These are phyloP conservation scores for Palythoa grandis DNA, from an alignment of 92 coral and sea anemone species.

Conservation along the genomic window DNA sequence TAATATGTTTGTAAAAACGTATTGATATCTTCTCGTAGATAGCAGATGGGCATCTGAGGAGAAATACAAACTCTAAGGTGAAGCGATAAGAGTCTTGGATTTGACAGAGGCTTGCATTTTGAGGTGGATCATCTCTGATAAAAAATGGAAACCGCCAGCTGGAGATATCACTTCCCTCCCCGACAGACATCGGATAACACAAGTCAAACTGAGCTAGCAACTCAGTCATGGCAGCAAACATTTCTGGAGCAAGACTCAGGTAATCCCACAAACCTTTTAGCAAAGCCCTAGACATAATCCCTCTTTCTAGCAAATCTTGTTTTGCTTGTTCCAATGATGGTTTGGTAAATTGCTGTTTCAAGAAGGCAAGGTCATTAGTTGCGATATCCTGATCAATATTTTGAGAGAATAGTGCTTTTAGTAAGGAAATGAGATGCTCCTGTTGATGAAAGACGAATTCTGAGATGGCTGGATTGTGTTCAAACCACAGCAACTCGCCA, in stretches of 20 bases:
- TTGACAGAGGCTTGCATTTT: not conserved
- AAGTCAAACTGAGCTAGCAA: conserved; percentile 66
- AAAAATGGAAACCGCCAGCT: conserved; percentile 76
- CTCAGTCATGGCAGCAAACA: conserved; percentile 66
- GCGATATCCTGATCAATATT: conserved; percentile 25
- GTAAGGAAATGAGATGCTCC: conserved; percentile 56
- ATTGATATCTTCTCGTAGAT: conserved; percentile 64
- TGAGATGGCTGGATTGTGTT: conserved; percentile 52
- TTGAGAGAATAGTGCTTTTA: conserved; percentile 63
- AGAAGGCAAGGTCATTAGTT: not conserved
- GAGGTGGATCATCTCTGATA: conserved; percentile 45
- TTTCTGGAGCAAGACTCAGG: conserved; percentile 42
- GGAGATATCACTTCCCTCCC: conserved; percentile 17
- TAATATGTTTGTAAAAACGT: conserved; percentile 56
- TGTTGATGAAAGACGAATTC: conserved; percentile 71
- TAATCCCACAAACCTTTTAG: conserved; percentile 58
- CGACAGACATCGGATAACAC: conserved; percentile 51
- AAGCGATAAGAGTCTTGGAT: conserved; percentile 11
- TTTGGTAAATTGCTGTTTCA: conserved; percentile 30
- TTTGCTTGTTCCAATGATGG: conserved; percentile 40
- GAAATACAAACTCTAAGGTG: conserved; percentile 65
- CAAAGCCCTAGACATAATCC: conserved; percentile 57
- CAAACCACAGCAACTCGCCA: conserved; percentile 71
- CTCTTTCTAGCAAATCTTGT: conserved; percentile 56
- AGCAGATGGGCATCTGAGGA: conserved; percentile 53